phyloP scores from a whole-genome alignment of 2,797 vertebrate genomes.

The Mycteria americana region DNA sequence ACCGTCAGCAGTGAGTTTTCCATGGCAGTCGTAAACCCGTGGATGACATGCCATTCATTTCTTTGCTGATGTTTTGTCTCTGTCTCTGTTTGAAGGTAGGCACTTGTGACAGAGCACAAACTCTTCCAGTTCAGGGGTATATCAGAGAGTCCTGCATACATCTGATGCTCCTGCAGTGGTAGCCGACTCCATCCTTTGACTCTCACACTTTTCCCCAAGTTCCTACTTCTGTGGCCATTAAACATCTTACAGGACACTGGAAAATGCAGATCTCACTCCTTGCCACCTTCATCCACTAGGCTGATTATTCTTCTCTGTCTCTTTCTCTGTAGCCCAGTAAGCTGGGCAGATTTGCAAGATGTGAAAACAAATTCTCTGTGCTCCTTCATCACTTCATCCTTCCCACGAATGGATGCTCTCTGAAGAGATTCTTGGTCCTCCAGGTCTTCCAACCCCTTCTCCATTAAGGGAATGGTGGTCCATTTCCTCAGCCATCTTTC shows the following conservation, averaged over 20 bases:
- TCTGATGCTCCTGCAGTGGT: neutral
- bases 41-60: neutral
- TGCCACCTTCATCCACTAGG: neutral
- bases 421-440: neutral
- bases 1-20: neutral
- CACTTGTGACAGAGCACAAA: neutral
- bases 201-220: neutral
- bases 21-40: neutral
- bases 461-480: neutral
- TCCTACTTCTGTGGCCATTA: neutral
- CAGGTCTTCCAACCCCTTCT: neutral
- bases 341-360: neutral
- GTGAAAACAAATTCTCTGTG: neutral
- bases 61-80: neutral
- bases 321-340: neutral
- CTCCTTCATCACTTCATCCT: neutral
- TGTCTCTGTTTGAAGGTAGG: neutral
- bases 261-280: neutral
- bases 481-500: neutral
- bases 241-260: neutral
- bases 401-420: neutral
- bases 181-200: neutral
- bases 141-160: neutral
- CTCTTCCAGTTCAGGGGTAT: accelerated
- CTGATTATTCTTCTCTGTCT: neutral